phyloP scores from a whole-genome alignment of 2,797 vertebrate species.

The Rhinichthys osculus region DNA sequence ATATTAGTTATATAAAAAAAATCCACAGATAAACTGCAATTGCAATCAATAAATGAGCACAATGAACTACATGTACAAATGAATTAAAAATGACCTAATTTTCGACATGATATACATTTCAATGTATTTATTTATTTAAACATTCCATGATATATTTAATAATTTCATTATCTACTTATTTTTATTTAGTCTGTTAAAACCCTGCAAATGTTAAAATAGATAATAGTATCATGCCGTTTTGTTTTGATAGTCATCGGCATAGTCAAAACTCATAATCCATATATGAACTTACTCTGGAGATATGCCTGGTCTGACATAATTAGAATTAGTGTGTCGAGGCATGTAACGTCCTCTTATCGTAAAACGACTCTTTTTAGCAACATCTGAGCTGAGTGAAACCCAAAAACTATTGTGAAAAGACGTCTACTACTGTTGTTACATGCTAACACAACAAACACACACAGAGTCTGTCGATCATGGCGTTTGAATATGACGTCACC shows the following conservation, averaged over 20 bases:
- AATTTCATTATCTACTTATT: neutral
- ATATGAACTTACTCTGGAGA: slow-evolving; percentile 62
- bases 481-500: slow-evolving; percentile 40
- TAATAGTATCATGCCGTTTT: neutral
- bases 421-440: neutral
- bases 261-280: neutral
- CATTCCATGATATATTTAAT: neutral
- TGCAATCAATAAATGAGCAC: neutral
- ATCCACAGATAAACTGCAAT: neutral
- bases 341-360: slow-evolving; percentile 24
- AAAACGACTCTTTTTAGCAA: neutral
- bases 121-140: neutral
- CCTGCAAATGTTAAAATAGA: neutral
- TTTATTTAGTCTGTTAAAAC: neutral
- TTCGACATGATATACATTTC: neutral
- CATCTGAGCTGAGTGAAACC: neutral
- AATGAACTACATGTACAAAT: neutral
- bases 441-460: neutral
- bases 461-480: neutral
- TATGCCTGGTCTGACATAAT: slow-evolving; percentile 38
- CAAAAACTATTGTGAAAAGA: neutral
- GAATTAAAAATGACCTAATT: neutral
- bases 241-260: neutral
- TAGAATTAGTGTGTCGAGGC: slow-evolving; percentile 37
- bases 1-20: no score